phyloP scores from a whole-genome alignment of 2,888 invertebrate species.

The Athalia cordata region DNA sequence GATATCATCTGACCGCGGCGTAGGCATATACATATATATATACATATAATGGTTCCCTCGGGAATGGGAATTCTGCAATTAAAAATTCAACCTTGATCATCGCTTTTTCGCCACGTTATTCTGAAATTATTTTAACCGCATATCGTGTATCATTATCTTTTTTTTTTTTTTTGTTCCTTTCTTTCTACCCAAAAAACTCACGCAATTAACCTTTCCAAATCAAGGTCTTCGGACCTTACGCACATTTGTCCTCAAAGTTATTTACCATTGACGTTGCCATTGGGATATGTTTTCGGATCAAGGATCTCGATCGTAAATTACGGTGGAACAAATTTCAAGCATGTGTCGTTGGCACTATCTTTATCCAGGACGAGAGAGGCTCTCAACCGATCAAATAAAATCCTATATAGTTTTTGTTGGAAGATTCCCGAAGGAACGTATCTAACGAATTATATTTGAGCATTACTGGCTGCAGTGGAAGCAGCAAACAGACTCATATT shows the following conservation, averaged over 20 bases:
- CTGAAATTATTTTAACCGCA: too few relatives aligned
- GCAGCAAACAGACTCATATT: slow-evolving; percentile 60
- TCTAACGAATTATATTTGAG: slow-evolving; percentile 42
- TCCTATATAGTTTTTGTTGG: background rate
- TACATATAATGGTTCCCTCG: too few relatives aligned
- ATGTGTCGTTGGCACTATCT: slow-evolving; percentile 62
- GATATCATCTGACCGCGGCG: background rate
- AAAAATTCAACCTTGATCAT: too few relatives aligned
- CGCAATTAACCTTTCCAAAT: too few relatives aligned
- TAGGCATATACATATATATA: too few relatives aligned
- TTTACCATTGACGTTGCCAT: background rate
- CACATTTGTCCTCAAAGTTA: too few relatives aligned
- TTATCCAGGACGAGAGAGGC: slow-evolving; percentile 54
- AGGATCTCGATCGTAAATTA: slow-evolving; percentile 69
- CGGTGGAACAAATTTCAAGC: slow-evolving; percentile 66
- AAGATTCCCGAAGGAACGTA: background rate
- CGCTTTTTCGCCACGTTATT: too few relatives aligned
- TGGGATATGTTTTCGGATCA: slow-evolving; percentile 62
- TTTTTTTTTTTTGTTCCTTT: too few relatives aligned
- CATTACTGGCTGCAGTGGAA: slow-evolving; percentile 59
- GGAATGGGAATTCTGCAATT: too few relatives aligned
- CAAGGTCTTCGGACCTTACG: too few relatives aligned
- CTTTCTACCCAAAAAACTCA: too few relatives aligned
- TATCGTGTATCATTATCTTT: too few relatives aligned
- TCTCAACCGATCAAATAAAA: slow-evolving; percentile 52